These are phyloP conservation scores for Schizopygopsis pylzovi DNA, from an alignment of 2,797 vertebrate species.

Conservation along the genomic window DNA sequence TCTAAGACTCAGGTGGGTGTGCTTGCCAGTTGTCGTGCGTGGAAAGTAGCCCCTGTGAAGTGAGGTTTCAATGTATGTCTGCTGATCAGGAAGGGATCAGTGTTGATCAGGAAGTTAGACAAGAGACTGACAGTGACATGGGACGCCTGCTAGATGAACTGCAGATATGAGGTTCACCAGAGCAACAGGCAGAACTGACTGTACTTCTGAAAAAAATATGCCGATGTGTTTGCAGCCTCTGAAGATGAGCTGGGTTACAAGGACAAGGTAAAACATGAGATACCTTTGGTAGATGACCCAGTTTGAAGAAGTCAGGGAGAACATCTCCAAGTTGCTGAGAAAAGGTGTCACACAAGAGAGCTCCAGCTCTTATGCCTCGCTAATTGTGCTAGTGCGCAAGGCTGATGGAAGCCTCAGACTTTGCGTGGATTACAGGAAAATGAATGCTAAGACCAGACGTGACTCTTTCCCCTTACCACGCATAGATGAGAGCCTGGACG, in stretches of 20 bases:
- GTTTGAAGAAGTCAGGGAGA: background rate
- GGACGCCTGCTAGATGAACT: background rate
- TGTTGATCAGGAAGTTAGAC: no score
- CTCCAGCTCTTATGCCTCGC: background rate
- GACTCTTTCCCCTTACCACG: background rate
- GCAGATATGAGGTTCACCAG: background rate
- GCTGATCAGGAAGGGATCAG: no score
- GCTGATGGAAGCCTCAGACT: background rate
- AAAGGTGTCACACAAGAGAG: background rate
- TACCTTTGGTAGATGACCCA: background rate
- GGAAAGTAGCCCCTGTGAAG: no score
- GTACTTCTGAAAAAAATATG: background rate
- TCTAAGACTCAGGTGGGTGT: background rate
- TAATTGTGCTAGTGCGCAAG: background rate
- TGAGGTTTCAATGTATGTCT: background rate
- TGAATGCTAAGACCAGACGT: background rate
- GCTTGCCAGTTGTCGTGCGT: background rate
- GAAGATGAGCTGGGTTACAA: background rate
- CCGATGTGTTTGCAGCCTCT: background rate
- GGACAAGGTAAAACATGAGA: background rate
- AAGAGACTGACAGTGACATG: no score
- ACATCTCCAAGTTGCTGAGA: background rate
- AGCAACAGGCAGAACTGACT: no score
- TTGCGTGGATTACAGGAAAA: background rate
- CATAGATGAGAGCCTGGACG: background rate